Evolutionary conservation across 1,140 invertebrate genomes (phyloP), one percentile per base, ranked within the genome.

Genomic region (Nautilus pompilius): DNA sequence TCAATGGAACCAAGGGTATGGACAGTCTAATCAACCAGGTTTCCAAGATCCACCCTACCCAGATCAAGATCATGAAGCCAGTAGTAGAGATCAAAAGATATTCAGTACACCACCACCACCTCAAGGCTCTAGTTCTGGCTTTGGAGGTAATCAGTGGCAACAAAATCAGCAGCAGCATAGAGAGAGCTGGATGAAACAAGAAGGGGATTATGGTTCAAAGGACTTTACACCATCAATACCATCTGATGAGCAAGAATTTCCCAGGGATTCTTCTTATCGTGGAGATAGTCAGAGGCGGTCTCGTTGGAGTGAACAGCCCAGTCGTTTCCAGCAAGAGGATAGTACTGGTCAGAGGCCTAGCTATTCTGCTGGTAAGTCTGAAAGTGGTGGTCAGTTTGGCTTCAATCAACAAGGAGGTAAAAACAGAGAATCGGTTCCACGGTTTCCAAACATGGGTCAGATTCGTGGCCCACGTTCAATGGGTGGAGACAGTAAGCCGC

Each of bases 161-260:
- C n/a, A 41, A n/a, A 41, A 41, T 41, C 51, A 48, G 32, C 41
- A 53, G 48, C 54, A 62, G 58, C 1, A 28, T 13, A 41, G 57
- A 36, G 33, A 36, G 22, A 3, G 10, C 13, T 32, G 48, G 29
- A 30, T 20, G 10, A 26, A 32, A 0, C 15, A 32, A 29, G 26
- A 33, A 13, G n/a, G 59, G 17, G 24, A 20, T 29, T 22, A 28
- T 32, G 49, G 33, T 48, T 49, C 54, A 30, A 15, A 45, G 29
- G 29, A 63, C 30, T 32, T 29, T 30, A 56, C 60, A 15, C 46
- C 41, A n/a, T 60, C 36, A 41, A 62, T 57, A 49, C 45, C 63
- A 6, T 32, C 29, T 24, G 28, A 56, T 45, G 41, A 49, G n/a
- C 32, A 60, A 45, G 54, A 46, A 29, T 6, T 20, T 29, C 26